These are phyloP conservation scores for Tubulanus polymorphus DNA, from an alignment of 2,888 invertebrate species.

Conservation along the genomic window DNA sequence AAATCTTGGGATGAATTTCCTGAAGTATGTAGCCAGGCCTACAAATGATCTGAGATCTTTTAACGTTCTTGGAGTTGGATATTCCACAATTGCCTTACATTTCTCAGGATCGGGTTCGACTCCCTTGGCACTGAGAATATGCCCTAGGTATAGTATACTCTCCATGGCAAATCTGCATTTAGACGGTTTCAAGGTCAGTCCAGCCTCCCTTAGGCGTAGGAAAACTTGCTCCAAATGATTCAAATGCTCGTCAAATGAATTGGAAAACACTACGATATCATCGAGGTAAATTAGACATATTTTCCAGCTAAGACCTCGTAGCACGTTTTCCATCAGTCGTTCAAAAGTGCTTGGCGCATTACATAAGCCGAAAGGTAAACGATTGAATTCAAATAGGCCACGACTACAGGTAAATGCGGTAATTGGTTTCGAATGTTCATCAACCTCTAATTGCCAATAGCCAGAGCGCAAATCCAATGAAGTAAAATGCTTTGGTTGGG, in stretches of 20 bases:
- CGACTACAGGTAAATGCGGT: background rate
- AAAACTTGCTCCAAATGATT: constrained; percentile 2
- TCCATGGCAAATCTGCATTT: background rate
- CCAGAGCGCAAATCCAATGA: background rate
- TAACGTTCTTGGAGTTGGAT: background rate
- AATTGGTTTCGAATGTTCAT: background rate
- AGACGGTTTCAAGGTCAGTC: background rate
- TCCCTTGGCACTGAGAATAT: background rate
- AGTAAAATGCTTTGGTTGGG: background rate
- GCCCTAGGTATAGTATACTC: background rate
- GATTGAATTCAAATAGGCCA: background rate
- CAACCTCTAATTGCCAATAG: background rate
- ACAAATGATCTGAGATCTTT: constrained; percentile 8
- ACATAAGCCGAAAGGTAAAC: background rate
- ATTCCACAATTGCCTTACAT: background rate
- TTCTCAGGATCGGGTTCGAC: background rate
- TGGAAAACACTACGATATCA: constrained; percentile 7
- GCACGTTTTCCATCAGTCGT: background rate
- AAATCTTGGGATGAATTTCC: constrained; percentile 8
- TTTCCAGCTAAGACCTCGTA: background rate
- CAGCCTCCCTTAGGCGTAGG: background rate
- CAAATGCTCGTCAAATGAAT: background rate
- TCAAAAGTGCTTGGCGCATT: constrained; percentile 1
- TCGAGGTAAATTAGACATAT: constrained; percentile 6
- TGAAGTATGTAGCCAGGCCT: constrained; percentile 7